Evolutionary conservation across 2,888 invertebrate genomes (phyloP), one percentile per base, ranked within the genome.

Genomic region (Alentia gelatinosa): DNA sequence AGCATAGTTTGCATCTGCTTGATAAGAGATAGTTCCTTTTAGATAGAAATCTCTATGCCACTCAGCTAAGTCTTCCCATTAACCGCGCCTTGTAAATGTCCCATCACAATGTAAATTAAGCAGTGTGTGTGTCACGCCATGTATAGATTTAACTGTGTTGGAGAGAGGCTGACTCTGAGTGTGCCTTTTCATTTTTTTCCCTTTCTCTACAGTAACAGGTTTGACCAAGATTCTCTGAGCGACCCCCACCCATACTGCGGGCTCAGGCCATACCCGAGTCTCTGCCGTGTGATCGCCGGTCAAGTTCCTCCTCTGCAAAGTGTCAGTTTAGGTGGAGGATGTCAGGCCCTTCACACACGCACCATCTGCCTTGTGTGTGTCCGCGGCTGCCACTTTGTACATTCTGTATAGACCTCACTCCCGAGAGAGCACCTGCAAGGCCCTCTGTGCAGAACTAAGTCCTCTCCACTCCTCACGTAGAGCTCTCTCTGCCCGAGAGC

Each of bases 181-280:
- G 79, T 79, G 79, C 79, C 79, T 39, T 79, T 68, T 68, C n/a
- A 30, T 30, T 30, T 68, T 79, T 39, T 79, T 79, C 9, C n/a
- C 79, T 39, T 26, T 79, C 63, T 26, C 74, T 79, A 79, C 79
- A 79, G 79, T 79, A 79, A 79, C 79, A 79, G 79, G 79, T 79
- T 63, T 63, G 63, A 63, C 23, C 63, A 26, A n/a, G 63, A n/a
- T 63, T 68, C 33, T 68, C n/a, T n/a, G 30, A 30, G 30, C 5
- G 68, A 47, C 19, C 33, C 68, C 68, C 68, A 68, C 68, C 30
- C 68, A 30, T 30, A 68, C 30, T 68, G 3, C 30, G 26, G n/a
- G 26, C 68, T 68, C 26, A 26, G 79, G 79, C 79, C 79, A 35
- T 68, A 30, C 68, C 68, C 26, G 5, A 30, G 68, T 12, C 68